Evolutionary conservation across 2,888 invertebrate genomes (phyloP).

Genomic region (Nomada goodeniana): DNA sequence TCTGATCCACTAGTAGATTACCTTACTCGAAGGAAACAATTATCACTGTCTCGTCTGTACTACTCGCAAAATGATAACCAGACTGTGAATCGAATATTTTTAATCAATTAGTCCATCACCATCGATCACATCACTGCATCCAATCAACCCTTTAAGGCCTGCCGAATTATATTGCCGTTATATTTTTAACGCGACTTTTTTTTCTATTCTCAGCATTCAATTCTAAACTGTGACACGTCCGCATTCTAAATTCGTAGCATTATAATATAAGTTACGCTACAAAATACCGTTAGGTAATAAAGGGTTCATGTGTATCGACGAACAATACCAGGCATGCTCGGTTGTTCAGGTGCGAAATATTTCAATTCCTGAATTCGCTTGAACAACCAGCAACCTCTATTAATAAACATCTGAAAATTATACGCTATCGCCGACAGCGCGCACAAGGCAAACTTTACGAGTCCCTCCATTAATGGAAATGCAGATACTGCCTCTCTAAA

Average conservation of each 20-base stretch:
- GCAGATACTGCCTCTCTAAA: too few species aligned
- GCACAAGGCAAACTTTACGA: background rate
- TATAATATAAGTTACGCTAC: too few species aligned
- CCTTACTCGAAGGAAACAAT: background rate
- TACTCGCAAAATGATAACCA: background rate
- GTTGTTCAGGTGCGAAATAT: background rate
- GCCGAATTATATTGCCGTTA: too few species aligned
- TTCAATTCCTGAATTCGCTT: background rate
- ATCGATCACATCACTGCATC: background rate
- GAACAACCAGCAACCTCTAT: background rate
- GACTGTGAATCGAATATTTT: background rate
- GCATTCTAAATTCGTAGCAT: too few species aligned
- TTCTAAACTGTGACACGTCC: too few species aligned
- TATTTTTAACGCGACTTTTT: too few species aligned
- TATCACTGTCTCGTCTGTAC: background rate
- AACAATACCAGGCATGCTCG: background rate
- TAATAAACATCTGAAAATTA: background rate
- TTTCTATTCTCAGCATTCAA: too few species aligned
- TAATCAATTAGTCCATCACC: background rate
- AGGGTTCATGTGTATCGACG: background rate
- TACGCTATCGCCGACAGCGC: too few species aligned
- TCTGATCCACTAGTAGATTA: background rate
- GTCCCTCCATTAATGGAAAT: background rate
- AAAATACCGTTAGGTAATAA: too few species aligned
- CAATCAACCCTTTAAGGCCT: background rate